These are phyloP conservation scores for Erythrocebus patas DNA, from an alignment of 2,113 vertebrate genomes.

Conservation along the genomic window DNA sequence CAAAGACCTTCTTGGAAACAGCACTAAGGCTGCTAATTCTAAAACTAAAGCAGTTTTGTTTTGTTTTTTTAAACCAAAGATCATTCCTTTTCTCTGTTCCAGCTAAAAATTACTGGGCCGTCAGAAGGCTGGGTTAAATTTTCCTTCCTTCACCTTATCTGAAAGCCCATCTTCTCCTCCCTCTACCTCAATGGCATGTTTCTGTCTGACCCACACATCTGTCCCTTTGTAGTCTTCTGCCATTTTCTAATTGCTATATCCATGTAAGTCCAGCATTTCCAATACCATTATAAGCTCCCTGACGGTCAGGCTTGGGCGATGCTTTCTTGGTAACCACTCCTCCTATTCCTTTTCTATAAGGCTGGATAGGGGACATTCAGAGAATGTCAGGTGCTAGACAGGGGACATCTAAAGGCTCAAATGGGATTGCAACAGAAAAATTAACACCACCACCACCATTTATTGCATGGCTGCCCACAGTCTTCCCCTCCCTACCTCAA, in stretches of 20 bases:
- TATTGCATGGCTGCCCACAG: accelerated
- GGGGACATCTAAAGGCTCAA: background rate
- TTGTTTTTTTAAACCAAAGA: background rate
- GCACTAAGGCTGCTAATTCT: background rate
- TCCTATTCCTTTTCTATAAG: background rate
- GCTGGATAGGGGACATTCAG: background rate
- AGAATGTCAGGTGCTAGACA: background rate
- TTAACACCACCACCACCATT: accelerated
- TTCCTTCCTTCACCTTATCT: background rate
- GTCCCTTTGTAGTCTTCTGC: background rate
- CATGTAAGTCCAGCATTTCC: background rate
- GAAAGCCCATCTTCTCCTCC: background rate
- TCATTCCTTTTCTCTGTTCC: background rate
- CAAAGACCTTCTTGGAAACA: background rate
- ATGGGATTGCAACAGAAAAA: background rate
- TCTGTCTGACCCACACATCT: no score
- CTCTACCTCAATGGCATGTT: accelerated
- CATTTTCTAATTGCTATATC: background rate
- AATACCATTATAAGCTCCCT: no score
- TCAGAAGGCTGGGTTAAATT: background rate
- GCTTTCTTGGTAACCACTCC: background rate
- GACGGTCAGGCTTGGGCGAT: background rate
- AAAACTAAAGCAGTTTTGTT: background rate
- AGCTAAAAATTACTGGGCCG: background rate
- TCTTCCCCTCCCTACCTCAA: background rate